Evolutionary conservation across 1,140 invertebrate species (phyloP).

Genomic region (Scaptodrosophila lebanonensis): DNA sequence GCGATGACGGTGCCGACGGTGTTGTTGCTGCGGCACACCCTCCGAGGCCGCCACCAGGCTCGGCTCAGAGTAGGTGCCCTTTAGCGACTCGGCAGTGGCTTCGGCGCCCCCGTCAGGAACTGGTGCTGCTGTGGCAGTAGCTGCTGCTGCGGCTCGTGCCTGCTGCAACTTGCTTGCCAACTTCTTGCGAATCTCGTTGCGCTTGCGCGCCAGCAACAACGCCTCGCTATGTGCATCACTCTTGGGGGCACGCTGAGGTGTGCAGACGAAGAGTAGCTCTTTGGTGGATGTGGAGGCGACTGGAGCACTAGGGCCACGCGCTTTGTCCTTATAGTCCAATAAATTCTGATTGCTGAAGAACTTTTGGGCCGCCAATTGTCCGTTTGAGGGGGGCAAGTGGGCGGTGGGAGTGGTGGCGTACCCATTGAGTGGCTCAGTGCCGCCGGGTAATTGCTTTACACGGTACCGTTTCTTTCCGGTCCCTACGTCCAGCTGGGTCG

Average conservation of each 20-base stretch:
- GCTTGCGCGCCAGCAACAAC: constrained; percentile 58
- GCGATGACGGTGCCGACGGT: constrained; percentile 77
- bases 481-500: constrained; percentile 56
- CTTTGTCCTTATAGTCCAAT: constrained; percentile 57
- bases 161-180: constrained; percentile 51
- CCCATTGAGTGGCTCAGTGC: constrained; percentile 62
- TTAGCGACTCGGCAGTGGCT: not conserved
- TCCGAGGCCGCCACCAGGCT: not conserved
- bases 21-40: constrained; percentile 26
- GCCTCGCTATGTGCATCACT: constrained; percentile 57
- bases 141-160: constrained; percentile 29
- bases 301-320: constrained; percentile 21
- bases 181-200: constrained; percentile 69
- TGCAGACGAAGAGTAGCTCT: constrained; percentile 73
- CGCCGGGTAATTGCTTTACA: constrained; percentile 56
- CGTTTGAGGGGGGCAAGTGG: constrained; percentile 45
- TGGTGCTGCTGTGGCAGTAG: not conserved
- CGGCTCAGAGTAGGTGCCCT: too few species aligned
- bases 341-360: constrained; percentile 76
- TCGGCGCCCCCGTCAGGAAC: not conserved
- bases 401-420: constrained; percentile 71
- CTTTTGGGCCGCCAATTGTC: constrained; percentile 58
- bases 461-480: constrained; percentile 62
- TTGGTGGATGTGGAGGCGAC: constrained; percentile 65
- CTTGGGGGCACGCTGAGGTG: constrained; percentile 55